Base-by-base conservation (phyloP, 2,113 vertebrate species). In the Gambusia affinis region DNA sequence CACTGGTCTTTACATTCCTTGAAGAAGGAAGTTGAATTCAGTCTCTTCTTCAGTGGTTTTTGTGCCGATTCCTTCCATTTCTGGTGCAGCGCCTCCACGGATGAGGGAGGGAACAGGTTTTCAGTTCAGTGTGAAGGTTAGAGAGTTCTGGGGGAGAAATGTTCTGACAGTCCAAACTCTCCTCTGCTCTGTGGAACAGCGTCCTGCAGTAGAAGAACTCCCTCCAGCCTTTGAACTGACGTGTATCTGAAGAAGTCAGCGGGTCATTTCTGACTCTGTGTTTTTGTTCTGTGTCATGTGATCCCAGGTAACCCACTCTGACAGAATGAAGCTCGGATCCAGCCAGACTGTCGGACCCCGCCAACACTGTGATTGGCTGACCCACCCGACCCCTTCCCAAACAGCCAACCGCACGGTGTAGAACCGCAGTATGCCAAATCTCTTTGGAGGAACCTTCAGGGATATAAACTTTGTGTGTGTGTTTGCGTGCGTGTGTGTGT, bases 381-480 rank as follows among this genome's bases (percentile, higher is more conserved):
- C 8, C 37, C 64, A 37, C 2, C 30, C 33, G 42, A 14, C 29
- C 67, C 24, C 39, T 28, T 22, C 14, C 64, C 37, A 70, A 54
- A 10, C 8, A 66, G 17, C 31, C 70, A 33, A 64, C 60, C 66
- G 10, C 72, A 81, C 71, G 87, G 76, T 86, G 83, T 85, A 90
- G 86, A 83, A 81, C 91, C 86, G 74, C 74, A 39, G 89, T 92
- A 91, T 92, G 88, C 93, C 92, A 94, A 93, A 93, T 90, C 72
- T 89, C 78, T 87, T 88, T 72, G 12, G 80, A 92, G 67, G 80
- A 83, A 88, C 85, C 85, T 93, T 93, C 94, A 94, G 94, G 94
- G 92, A 94, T 88, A 78, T 70, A 89, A 76, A 85, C 77, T 72
- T 74, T 78, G 57, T 80, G 64, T 37, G 10, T 37, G 10, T 35